Conservation (phyloP, 1,140 invertebrate genomes). For the Mercenaria mercenaria region DNA sequence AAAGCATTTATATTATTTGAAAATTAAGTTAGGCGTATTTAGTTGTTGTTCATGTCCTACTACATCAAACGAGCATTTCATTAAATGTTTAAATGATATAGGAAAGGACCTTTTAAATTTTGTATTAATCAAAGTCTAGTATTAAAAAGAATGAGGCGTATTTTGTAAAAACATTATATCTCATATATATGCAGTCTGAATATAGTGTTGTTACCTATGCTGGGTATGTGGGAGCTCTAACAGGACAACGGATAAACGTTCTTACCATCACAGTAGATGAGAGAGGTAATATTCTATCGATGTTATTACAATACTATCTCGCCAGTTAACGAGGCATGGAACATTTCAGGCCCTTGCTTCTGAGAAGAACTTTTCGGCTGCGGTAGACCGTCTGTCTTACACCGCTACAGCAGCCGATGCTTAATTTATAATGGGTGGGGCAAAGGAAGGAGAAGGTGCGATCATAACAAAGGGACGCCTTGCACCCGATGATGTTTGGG, state of each 20-base stretch:
- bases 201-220: conserved; percentile 73
- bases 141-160: no score
- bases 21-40: no score
- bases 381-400: conserved; percentile 84
- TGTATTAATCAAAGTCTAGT: no score
- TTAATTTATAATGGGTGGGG: conserved; percentile 81
- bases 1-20: no score
- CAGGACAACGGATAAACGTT: conserved; percentile 78
- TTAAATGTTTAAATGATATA: no score
- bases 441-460: conserved; percentile 77
- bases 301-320: no score
- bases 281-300: conserved; percentile 76
- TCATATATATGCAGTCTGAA: no score
- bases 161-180: no score
- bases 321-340: no score
- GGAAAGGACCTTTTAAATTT: no score
- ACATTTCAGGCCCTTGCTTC: conserved; percentile 84
- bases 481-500: conserved; percentile 75
- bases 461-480: conserved; percentile 80
- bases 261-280: conserved; percentile 84
- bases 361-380: conserved; percentile 83
- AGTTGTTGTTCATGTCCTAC: no score
- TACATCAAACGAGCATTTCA: no score
- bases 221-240: conserved; percentile 81
- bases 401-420: conserved; percentile 82